These are phyloP conservation scores for Barbus barbus DNA, from an alignment of 2,113 vertebrate genomes.

Conservation along the genomic window DNA sequence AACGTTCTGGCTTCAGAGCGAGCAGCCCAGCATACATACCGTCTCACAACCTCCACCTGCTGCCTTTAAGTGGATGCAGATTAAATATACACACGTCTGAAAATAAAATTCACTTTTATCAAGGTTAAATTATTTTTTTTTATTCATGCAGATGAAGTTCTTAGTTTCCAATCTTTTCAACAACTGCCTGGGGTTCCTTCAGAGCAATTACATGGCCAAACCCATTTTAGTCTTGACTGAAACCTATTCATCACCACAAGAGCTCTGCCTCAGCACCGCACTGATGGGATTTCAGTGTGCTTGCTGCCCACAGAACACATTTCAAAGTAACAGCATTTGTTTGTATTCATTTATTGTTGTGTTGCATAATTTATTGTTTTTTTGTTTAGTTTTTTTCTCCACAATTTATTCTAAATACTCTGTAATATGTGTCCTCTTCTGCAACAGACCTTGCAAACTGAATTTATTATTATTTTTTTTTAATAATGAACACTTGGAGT, in stretches of 20 bases:
- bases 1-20: not conserved
- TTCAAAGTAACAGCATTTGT: not conserved
- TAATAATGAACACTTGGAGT: too few relatives aligned
- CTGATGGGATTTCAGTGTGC: not conserved
- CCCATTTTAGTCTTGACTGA: slow-evolving; percentile 63
- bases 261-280: slow-evolving; percentile 40
- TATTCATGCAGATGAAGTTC: slow-evolving; percentile 50
- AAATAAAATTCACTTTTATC: slow-evolving; percentile 39
- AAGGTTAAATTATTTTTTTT: slow-evolving; percentile 53
- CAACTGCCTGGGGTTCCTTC: slow-evolving; percentile 48
- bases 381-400: not conserved
- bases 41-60: slow-evolving; percentile 10
- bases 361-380: not conserved
- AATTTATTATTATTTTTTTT: too few relatives aligned
- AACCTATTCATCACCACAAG: slow-evolving; percentile 70
- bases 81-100: slow-evolving; percentile 49
- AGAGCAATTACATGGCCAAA: slow-evolving; percentile 65
- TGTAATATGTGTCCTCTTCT: not conserved
- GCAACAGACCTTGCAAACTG: not conserved
- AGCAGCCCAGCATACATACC: slow-evolving; percentile 12
- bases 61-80: slow-evolving; percentile 49
- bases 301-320: not conserved
- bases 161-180: slow-evolving; percentile 62
- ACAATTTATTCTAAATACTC: not conserved
- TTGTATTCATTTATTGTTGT: not conserved